phyloP scores from a whole-genome alignment of 1,140 invertebrate genomes.

The Drosophila yakuba region DNA sequence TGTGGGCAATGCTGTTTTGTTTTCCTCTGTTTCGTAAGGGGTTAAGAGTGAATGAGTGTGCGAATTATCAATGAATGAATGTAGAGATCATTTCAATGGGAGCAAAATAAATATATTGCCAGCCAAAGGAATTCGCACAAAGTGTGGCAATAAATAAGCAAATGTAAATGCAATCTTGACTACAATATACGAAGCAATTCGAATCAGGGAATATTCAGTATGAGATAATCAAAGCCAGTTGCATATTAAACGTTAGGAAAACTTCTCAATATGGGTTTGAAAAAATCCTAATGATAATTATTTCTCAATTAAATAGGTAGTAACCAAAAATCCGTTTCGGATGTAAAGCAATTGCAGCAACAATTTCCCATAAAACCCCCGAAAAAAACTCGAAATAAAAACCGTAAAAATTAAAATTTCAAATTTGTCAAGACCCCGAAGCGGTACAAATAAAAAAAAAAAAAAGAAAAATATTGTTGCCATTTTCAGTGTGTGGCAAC shows the following conservation, averaged over 20 bases:
- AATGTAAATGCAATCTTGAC: slow-evolving; percentile 14
- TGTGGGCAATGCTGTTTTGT: slow-evolving; percentile 11
- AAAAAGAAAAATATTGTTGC: slow-evolving; percentile 25
- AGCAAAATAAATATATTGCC: slow-evolving; percentile 16
- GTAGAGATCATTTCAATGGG: slow-evolving; percentile 19
- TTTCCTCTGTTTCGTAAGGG: slow-evolving; percentile 12
- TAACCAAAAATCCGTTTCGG: not conserved
- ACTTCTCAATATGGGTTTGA: not conserved
- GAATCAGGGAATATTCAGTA: not conserved
- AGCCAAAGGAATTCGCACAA: slow-evolving; percentile 10
- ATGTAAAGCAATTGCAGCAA: slow-evolving; percentile 35
- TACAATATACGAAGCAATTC: slow-evolving; percentile 4
- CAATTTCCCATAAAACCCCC: slow-evolving; percentile 10
- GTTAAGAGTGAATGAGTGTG: slow-evolving; percentile 20
- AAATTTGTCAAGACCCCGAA: slow-evolving; percentile 48
- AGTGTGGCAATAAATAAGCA: slow-evolving; percentile 16
- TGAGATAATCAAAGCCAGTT: slow-evolving; percentile 3
- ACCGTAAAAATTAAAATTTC: slow-evolving; percentile 40
- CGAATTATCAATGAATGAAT: slow-evolving; percentile 43
- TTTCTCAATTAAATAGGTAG: slow-evolving; percentile 5
- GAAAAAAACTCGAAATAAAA: slow-evolving; percentile 23
- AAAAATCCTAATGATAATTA: not conserved
- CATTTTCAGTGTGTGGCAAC: slow-evolving; percentile 36
- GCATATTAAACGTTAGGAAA: not conserved
- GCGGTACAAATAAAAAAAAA: slow-evolving; percentile 13